Evolutionary conservation across 2,113 vertebrate genomes (phyloP).

Genomic region (Brevimyrus niger): DNA sequence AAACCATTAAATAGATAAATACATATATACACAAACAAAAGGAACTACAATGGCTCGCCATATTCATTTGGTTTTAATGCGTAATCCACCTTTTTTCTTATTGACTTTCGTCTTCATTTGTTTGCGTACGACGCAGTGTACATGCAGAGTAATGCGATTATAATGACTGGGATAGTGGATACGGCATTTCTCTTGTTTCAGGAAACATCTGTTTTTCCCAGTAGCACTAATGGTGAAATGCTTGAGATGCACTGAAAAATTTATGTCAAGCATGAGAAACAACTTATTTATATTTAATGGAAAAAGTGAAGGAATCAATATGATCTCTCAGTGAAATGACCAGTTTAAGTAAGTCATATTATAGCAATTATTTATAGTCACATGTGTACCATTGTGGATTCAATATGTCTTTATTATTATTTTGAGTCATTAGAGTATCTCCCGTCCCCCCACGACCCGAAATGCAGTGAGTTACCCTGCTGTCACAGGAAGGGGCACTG

Average conservation of each 20-base stretch:
- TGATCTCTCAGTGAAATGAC: not conserved
- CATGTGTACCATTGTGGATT: not conserved
- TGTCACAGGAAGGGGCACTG: not conserved
- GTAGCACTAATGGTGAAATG: not conserved
- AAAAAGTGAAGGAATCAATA: not conserved
- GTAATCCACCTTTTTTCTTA: conserved; percentile 11
- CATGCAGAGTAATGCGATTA: not conserved
- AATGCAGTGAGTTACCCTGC: not conserved
- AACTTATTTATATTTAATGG: not conserved
- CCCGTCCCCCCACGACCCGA: not conserved
- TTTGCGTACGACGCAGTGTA: not conserved
- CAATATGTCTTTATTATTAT: not conserved
- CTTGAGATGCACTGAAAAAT: not conserved
- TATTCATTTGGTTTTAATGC: conserved; percentile 8
- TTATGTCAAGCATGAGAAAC: not conserved
- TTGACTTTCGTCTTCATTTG: conserved; percentile 3
- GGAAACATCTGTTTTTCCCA: not conserved
- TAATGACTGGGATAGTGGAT: not conserved
- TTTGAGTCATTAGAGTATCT: not conserved
- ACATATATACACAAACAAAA: conserved; percentile 51
- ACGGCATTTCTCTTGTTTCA: not conserved
- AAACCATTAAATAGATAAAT: conserved; percentile 56
- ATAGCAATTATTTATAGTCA: not conserved
- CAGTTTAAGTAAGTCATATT: not conserved
- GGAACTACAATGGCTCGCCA: conserved; percentile 36